Percentiles rank a stretch among this genome's conserved stretches.
phyloP scores from a whole-genome alignment of 2,113 vertebrate species.

The Tetrax tetrax region DNA sequence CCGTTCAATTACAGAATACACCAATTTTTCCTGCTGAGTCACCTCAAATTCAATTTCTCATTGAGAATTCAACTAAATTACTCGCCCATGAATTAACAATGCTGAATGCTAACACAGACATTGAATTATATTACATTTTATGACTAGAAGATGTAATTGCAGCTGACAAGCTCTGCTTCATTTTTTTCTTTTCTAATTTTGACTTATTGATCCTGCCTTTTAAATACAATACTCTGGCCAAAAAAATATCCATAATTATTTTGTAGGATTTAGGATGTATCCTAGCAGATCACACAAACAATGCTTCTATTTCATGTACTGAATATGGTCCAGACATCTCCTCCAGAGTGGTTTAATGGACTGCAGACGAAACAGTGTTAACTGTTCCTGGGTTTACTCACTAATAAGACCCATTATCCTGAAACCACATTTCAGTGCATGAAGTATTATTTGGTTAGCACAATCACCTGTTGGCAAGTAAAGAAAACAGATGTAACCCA shows the following conservation, averaged over 20 bases:
- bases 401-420: not conserved
- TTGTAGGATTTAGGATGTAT: not conserved
- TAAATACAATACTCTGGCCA: not conserved
- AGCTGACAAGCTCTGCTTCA: not conserved
- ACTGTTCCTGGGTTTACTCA: not conserved
- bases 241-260: not conserved
- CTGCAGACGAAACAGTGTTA: not conserved
- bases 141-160: constrained; percentile 16
- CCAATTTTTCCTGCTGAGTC: constrained; percentile 61
- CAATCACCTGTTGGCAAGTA: not conserved
- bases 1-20: constrained; percentile 35
- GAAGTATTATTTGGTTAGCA: not conserved
- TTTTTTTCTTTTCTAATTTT: not conserved
- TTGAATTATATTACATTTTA: constrained; percentile 51
- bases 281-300: not conserved
- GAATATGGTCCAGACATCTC: not conserved
- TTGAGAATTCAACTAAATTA: constrained; percentile 61
- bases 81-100: constrained; percentile 62
- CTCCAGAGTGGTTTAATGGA: not conserved
- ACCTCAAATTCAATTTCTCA: constrained; percentile 62
- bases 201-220: not conserved
- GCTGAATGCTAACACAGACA: constrained; percentile 56
- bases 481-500: not conserved
- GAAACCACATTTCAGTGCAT: not conserved
- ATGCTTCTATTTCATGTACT: not conserved